Evolutionary conservation across 2,888 invertebrate species (phyloP).

Genomic region (Helobdella robusta): DNA sequence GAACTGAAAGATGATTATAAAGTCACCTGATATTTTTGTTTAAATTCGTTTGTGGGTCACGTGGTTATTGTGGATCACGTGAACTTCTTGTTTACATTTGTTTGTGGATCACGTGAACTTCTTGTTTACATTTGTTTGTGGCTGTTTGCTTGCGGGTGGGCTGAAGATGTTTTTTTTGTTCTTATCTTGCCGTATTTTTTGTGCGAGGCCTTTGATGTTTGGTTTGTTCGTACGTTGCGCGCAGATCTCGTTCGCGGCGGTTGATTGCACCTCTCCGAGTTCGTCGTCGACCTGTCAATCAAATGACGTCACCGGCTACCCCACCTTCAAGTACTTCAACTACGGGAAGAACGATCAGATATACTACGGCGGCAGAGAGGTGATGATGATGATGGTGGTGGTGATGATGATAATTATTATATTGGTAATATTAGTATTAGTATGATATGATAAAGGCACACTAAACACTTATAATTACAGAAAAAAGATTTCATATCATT

Average conservation of each 20-base stretch:
- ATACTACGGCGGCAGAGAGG: constrained; percentile 68
- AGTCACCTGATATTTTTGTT: constrained; percentile 27
- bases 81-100: too few species aligned
- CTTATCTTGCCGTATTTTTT: too few species aligned
- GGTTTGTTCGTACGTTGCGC: too few species aligned
- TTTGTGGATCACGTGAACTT: too few species aligned
- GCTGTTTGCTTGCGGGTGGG: too few species aligned
- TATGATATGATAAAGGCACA: neutral
- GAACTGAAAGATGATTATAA: constrained; percentile 39
- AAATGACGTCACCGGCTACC: constrained; percentile 60
- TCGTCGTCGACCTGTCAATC: constrained; percentile 55
- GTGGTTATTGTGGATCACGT: too few species aligned
- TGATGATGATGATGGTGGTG: constrained; percentile 42
- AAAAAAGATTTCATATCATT: constrained; percentile 16
- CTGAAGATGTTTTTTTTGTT: too few species aligned
- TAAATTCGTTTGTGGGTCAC: too few species aligned
- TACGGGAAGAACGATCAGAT: constrained; percentile 61
- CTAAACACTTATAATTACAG: neutral
- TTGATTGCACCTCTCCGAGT: constrained; percentile 64
- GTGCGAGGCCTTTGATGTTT: too few species aligned
- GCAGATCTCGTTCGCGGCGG: constrained; percentile 50
- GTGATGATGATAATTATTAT: neutral
- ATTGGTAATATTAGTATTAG: neutral
- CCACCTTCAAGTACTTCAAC: constrained; percentile 63
- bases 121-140: too few species aligned